These are phyloP conservation scores for Drosophila pegasa DNA, from an alignment of 2,888 invertebrate species.

Conservation along the genomic window DNA sequence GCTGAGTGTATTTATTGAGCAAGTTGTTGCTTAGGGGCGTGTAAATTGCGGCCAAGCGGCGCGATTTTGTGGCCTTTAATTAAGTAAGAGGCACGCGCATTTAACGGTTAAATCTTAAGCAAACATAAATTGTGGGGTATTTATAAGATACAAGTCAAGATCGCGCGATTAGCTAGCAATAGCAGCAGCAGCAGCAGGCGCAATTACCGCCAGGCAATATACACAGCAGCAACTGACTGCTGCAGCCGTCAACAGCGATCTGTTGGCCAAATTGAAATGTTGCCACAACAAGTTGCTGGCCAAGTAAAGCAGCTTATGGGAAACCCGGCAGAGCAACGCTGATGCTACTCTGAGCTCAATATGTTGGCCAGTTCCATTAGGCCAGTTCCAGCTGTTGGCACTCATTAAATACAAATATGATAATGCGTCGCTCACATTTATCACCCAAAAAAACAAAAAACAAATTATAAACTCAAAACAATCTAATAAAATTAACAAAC, in stretches of 20 bases:
- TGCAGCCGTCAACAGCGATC: conserved; percentile 31
- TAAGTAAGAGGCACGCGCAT: conserved; percentile 56
- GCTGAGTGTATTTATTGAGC: conserved; percentile 51
- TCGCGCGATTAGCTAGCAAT: conserved; percentile 62
- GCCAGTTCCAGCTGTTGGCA: conserved; percentile 27
- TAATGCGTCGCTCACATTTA: conserved; percentile 47
- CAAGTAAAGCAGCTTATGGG: conserved; percentile 16
- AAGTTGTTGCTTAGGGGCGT: conserved; percentile 55
- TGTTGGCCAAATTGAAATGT: conserved; percentile 72
- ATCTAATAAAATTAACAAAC: conserved; percentile 8
- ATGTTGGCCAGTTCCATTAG: conserved; percentile 34
- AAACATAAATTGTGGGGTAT: conserved; percentile 75
- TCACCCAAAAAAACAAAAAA: conserved; percentile 35
- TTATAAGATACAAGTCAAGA: conserved; percentile 73
- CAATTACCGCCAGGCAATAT: conserved; percentile 41
- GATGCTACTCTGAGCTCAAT: conserved; percentile 27
- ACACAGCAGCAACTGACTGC: conserved; percentile 21
- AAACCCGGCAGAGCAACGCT: conserved; percentile 24
- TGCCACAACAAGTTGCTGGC: conserved; percentile 45
- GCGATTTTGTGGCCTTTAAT: conserved; percentile 35
- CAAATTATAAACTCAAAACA: background rate
- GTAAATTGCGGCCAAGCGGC: conserved; percentile 55
- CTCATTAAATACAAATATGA: conserved; percentile 51
- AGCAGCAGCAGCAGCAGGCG: conserved; percentile 7
- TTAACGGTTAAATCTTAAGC: conserved; percentile 71